These are phyloP conservation scores for Thysanoteuthis rhombus DNA, from an alignment of 2,888 invertebrate genomes.

Conservation along the genomic window DNA sequence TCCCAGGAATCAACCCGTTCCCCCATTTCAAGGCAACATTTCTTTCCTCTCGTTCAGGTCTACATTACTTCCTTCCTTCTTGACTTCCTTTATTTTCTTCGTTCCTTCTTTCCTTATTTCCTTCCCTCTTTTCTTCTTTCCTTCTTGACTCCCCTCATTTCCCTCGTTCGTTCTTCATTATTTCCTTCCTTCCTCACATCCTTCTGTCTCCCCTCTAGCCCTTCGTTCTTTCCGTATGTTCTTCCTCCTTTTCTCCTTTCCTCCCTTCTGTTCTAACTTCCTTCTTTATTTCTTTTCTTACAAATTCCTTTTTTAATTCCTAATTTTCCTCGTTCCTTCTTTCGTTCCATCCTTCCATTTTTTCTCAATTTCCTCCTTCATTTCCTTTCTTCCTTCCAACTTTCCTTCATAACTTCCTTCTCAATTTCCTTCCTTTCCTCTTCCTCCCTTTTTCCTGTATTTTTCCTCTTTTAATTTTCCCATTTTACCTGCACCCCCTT, in stretches of 20 bases:
- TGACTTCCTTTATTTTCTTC: background rate
- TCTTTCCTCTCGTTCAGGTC: no score
- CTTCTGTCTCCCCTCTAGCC: background rate
- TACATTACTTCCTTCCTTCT: no score
- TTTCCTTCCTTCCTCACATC: background rate
- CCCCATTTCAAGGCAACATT: no score
- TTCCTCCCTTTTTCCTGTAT: background rate
- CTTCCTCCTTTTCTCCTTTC: background rate
- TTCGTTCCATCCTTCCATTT: no score
- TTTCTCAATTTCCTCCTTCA: background rate
- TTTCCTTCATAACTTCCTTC: no score
- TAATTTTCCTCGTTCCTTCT: background rate
- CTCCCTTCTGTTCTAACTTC: background rate
- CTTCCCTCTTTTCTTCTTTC: background rate
- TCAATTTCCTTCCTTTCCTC: background rate
- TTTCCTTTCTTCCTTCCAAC: background rate
- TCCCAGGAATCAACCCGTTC: no score
- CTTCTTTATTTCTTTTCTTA: background rate
- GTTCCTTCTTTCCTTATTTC: background rate
- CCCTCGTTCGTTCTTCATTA: background rate
- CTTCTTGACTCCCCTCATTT: background rate
- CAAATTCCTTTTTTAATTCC: background rate
- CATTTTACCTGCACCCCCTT: background rate
- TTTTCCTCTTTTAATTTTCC: background rate
- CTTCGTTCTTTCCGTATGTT: background rate